These are phyloP conservation scores for Argyrosomus japonicus DNA, from an alignment of 2,113 vertebrate species.

Conservation along the genomic window DNA sequence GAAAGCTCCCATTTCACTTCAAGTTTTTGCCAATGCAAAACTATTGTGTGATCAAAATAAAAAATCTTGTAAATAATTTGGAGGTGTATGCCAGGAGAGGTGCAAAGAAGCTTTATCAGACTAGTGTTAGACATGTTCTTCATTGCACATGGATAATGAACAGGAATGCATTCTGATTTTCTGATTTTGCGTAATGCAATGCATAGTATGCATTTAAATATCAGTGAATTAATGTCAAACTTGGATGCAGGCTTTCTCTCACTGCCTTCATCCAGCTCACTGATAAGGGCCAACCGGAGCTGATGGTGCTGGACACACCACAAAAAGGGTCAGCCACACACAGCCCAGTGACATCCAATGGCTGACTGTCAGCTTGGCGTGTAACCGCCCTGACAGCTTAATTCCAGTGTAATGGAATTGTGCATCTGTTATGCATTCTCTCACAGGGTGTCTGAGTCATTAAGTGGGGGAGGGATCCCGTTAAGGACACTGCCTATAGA, in stretches of 20 bases:
- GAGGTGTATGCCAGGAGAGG: background rate
- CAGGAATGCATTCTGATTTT: background rate
- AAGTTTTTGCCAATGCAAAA: background rate
- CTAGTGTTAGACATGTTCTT: background rate
- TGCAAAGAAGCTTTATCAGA: background rate
- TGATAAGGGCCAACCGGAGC: slow-evolving; percentile 11
- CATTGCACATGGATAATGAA: background rate
- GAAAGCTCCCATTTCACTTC: background rate
- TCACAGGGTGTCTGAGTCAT: slow-evolving; percentile 4
- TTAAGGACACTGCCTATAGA: slow-evolving; percentile 13
- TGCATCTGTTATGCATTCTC: slow-evolving; percentile 14
- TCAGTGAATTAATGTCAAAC: background rate
- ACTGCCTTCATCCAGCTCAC: background rate
- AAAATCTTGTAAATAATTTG: background rate
- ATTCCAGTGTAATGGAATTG: slow-evolving; percentile 6
- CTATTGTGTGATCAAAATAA: background rate
- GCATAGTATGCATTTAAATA: slow-evolving; percentile 1
- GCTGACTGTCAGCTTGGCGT: slow-evolving; percentile 19
- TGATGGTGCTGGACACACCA: slow-evolving; percentile 5
- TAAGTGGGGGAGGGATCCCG: background rate
- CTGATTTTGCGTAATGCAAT: background rate
- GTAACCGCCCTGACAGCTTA: slow-evolving; percentile 8
- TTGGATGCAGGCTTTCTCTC: background rate
- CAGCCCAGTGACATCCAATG: slow-evolving; percentile 1
- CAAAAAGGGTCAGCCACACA: background rate